Evolutionary conservation across 2,888 invertebrate genomes (phyloP).

Genomic region (Drosophila helvetica): DNA sequence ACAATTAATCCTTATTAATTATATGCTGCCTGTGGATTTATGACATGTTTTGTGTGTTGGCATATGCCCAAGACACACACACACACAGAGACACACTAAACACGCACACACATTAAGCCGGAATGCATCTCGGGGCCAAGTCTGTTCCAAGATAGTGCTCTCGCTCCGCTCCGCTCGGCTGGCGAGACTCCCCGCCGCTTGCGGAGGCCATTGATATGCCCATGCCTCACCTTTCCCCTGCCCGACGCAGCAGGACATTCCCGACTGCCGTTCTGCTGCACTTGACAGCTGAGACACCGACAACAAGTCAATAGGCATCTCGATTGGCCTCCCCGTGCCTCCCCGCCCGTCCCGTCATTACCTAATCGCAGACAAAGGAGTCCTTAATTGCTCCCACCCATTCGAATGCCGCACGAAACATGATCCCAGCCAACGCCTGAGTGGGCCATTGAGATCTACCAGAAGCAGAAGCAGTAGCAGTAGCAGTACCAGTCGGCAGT

Average conservation of each 20-base stretch:
- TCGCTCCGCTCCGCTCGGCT: conserved; percentile 1
- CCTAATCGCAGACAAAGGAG: conserved; percentile 51
- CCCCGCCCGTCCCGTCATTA: conserved; percentile 19
- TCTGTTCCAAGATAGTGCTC: conserved; percentile 52
- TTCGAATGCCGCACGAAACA: conserved; percentile 13
- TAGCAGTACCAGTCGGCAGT: not conserved
- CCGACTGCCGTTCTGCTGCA: conserved; percentile 40
- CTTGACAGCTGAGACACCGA: conserved; percentile 63
- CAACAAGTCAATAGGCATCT: conserved; percentile 53
- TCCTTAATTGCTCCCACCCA: conserved; percentile 52
- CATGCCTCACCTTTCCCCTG: conserved; percentile 17
- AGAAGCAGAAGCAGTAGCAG: conserved; percentile 24
- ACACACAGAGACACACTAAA: conserved; percentile 12
- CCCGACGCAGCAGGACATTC: conserved; percentile 41
- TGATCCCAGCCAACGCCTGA: not conserved
- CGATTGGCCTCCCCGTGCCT: conserved; percentile 7
- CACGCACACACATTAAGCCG: conserved; percentile 12
- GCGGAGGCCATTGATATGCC: conserved; percentile 55
- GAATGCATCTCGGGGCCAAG: conserved; percentile 47
- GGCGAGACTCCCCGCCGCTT: conserved; percentile 27
- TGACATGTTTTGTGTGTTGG: conserved; percentile 72
- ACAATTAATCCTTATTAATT: conserved; percentile 81
- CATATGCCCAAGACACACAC: conserved; percentile 59
- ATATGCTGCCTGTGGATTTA: conserved; percentile 75
- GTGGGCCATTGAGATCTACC: conserved; percentile 31